Evolutionary conservation across 2,888 invertebrate genomes (phyloP), one percentile per base, ranked within the genome.

Genomic region (Cancer borealis): DNA sequence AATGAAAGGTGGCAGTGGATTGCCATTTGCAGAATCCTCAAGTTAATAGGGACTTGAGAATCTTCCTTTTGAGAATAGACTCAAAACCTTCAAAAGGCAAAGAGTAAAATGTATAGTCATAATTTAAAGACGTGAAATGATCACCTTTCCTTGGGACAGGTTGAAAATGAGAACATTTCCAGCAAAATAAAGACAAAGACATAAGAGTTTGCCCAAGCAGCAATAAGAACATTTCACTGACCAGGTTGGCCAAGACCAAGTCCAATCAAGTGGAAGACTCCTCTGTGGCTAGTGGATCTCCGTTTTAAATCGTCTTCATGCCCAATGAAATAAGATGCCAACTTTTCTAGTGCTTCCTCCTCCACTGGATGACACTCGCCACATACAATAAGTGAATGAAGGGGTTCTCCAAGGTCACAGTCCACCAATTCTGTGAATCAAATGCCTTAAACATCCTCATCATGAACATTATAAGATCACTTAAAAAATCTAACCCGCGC

Each of bases 331-430:
- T 95, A 91, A 3, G 88, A 39, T 4, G 95, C 87, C 88, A 95
- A 46, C 60, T 95, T 95, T 39, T 88, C 54, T 45, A 95, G 5
- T 30, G 95, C 95, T 49, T 95, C 93, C 79, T 95, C 93, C 60
- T 95, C 95, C 89, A 95, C 60, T 17, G 95, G 93, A 49, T 95
- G 93, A 79, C 95, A 93, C n/a, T 95, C 95, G 1, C 93, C 95
- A 92, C 95, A 95, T 96, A 99, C 98, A 93, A 99, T 98, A 88
- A 99, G 97, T 87, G 99, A 99, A 97, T 99, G 99, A 88, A 99
- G 97, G 0, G 99, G 99, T 84, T 97, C 97, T 3, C 99, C 99
- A 95, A 99, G 97, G 95, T 97, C 97, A 84, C 96, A 96, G 96
- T 98, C 98, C 92, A 97, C 97, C 98, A 99, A 98, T 96, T 98